phyloP scores from a whole-genome alignment of 1,140 invertebrate genomes.

The Zaprionus davidi region DNA sequence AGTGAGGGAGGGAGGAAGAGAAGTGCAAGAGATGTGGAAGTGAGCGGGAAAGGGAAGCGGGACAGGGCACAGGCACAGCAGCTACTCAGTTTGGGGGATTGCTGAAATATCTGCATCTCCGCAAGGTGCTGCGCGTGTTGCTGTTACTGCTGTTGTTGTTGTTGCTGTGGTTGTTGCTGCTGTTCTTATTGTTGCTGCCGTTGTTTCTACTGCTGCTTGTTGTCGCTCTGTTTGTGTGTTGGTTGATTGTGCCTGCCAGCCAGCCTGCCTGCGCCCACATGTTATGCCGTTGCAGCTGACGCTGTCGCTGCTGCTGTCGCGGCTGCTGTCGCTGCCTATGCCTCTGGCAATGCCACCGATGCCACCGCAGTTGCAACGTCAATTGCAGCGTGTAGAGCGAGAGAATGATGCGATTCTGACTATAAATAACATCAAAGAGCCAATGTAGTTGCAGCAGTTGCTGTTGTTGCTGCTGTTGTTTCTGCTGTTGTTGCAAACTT shows the following conservation, averaged over 20 bases:
- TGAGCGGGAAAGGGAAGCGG: neutral
- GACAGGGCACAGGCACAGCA: neutral
- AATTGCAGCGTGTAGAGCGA: constrained; percentile 16
- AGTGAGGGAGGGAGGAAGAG: too few relatives aligned
- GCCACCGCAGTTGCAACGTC: constrained; percentile 34
- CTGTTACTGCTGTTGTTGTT: neutral
- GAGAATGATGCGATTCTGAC: constrained; percentile 31
- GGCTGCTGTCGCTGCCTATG: constrained; percentile 14
- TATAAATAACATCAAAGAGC: constrained; percentile 37
- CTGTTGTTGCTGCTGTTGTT: constrained; percentile 19
- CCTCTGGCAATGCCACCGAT: neutral
- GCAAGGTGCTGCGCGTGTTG: neutral
- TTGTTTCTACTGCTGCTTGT: neutral
- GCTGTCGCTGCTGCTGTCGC: constrained; percentile 15
- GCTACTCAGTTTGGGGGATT: constrained; percentile 27
- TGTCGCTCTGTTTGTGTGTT: neutral
- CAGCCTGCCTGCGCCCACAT: constrained; percentile 15
- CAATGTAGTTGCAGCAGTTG: constrained; percentile 9
- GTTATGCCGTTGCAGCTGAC: constrained; percentile 21
- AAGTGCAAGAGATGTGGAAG: neutral
- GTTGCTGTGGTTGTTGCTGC: neutral
- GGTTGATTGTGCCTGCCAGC: constrained; percentile 12
- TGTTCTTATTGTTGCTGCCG: neutral
- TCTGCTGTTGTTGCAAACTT: constrained; percentile 26
- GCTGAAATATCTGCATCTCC: constrained; percentile 26